Evolutionary conservation across 1,140 invertebrate genomes (phyloP).

Genomic region (Sycobia sp.): DNA sequence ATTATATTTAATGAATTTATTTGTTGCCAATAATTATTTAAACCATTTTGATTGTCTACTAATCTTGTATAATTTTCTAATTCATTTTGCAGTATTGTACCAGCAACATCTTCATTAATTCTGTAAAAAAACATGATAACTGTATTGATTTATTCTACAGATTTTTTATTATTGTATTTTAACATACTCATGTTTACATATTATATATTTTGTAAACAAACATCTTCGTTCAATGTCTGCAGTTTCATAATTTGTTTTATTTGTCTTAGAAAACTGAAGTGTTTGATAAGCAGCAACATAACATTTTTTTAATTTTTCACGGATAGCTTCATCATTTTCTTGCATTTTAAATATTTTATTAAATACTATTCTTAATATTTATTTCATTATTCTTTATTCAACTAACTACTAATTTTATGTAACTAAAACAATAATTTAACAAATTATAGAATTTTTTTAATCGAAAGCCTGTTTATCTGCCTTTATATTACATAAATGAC

Average conservation of each 20-base stretch:
- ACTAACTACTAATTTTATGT: no score
- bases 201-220: constrained; percentile 46
- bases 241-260: constrained; percentile 35
- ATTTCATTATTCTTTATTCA: no score
- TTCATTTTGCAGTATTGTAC: constrained; percentile 38
- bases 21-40: constrained; percentile 51
- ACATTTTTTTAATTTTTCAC: constrained; percentile 40
- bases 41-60: constrained; percentile 37
- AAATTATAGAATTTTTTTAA: no score
- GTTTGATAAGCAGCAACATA: constrained; percentile 42
- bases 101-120: constrained; percentile 41
- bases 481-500: no score
- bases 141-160: not conserved
- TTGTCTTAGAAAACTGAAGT: constrained; percentile 47
- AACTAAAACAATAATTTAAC: no score
- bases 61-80: constrained; percentile 42
- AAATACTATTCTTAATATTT: no score
- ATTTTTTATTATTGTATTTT: constrained; percentile 5
- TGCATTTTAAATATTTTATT: no score
- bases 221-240: constrained; percentile 45
- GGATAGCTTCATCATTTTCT: no score
- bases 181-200: constrained; percentile 45
- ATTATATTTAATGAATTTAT: constrained; percentile 41
- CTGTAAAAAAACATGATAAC: constrained; percentile 35
- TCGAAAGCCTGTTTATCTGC: no score